Conservation (phyloP, 2,113 vertebrate genomes). For the Australoheros scitulus region DNA sequence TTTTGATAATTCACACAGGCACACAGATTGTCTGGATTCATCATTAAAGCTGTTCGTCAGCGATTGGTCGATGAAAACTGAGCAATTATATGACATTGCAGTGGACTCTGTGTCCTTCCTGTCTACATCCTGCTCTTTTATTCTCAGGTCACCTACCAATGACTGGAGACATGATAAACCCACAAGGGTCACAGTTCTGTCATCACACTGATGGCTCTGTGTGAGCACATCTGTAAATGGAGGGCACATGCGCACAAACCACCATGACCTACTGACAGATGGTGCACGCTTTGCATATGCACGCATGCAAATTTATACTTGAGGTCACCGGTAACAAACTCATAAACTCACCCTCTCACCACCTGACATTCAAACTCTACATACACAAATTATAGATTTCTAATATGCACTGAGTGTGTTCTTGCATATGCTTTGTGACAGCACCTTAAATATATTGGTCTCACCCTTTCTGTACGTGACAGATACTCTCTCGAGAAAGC, state of each 20-base stretch:
- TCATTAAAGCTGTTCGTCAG: background rate
- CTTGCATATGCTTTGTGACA: background rate
- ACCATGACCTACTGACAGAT: constrained; percentile 32
- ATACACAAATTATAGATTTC: background rate
- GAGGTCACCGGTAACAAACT: background rate
- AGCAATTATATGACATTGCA: constrained; percentile 4
- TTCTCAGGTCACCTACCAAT: constrained; percentile 36
- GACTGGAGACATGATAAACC: constrained; percentile 55
- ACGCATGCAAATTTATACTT: background rate
- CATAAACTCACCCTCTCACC: background rate
- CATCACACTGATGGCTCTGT: constrained; percentile 23
- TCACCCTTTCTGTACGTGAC: background rate
- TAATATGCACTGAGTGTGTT: background rate
- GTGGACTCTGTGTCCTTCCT: background rate
- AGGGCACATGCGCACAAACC: constrained; percentile 43
- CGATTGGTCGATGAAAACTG: background rate
- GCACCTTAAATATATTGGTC: background rate
- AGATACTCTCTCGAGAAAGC: background rate
- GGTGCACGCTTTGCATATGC: background rate
- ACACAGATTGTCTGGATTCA: background rate
- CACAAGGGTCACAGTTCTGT: constrained; percentile 30
- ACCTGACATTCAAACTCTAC: background rate
- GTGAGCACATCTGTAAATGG: constrained; percentile 29
- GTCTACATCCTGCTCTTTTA: constrained; percentile 3
- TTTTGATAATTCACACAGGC: background rate